phyloP scores from a whole-genome alignment of 2,113 vertebrate species.

The Nicator chloris region DNA sequence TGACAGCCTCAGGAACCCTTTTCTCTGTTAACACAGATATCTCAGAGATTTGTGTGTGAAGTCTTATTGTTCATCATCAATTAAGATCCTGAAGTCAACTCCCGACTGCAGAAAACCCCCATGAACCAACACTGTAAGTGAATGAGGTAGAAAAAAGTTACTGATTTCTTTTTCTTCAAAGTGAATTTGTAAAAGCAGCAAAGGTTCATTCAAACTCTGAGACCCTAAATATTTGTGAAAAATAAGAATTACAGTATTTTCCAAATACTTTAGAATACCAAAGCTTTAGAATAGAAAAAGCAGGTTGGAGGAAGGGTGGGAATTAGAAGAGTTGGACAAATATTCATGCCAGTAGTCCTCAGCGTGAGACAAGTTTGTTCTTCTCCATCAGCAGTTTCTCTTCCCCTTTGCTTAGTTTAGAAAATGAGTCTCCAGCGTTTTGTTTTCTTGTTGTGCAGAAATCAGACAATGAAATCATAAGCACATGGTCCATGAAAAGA shows the following conservation, averaged over 20 bases:
- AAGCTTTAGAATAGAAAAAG: not conserved
- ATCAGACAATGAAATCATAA: not conserved
- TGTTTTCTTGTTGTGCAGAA: not conserved
- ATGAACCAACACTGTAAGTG: not conserved
- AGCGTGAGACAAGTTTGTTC: not conserved
- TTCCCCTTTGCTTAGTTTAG: not conserved
- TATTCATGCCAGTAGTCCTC: not conserved
- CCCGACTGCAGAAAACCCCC: not conserved
- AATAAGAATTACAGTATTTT: not conserved
- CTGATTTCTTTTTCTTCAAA: not conserved
- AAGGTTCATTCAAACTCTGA: not conserved
- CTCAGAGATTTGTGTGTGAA: no score
- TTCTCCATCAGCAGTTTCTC: conserved; percentile 3
- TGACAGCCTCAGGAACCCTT: not conserved
- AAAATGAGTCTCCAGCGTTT: not conserved
- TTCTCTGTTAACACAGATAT: not conserved
- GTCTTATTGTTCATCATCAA: not conserved
- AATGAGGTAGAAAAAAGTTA: not conserved
- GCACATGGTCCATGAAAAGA: not conserved
- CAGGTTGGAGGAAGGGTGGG: not conserved
- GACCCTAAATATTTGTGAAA: not conserved
- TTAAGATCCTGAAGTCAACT: not conserved
- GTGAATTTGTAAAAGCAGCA: not conserved
- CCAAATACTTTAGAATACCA: not conserved
- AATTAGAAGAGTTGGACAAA: not conserved